Evolutionary conservation across 2,797 vertebrate genomes (phyloP).

Genomic region (Chaetophractus vellerosus): DNA sequence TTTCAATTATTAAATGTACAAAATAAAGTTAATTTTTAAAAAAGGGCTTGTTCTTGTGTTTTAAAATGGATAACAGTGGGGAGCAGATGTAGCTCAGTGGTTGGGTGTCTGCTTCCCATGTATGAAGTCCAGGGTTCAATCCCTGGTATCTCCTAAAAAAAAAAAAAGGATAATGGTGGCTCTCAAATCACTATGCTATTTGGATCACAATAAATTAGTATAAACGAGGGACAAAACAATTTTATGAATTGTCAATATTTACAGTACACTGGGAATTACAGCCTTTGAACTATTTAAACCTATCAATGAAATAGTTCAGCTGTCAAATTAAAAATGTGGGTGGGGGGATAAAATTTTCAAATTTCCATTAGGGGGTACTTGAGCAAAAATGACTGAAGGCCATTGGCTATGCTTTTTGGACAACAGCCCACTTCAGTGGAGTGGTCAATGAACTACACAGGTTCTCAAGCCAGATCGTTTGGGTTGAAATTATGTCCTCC

Average conservation of each 20-base stretch:
- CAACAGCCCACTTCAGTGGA: background rate
- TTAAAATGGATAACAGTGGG: no score
- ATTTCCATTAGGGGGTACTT: background rate
- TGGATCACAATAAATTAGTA: background rate
- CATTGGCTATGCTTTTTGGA: background rate
- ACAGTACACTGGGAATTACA: background rate
- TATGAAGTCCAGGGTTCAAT: no score
- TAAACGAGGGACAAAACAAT: background rate
- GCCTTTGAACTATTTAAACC: constrained; percentile 47
- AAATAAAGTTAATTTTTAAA: no score
- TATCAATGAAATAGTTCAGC: constrained; percentile 24
- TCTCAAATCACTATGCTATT: constrained; percentile 45
- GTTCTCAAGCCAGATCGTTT: background rate
- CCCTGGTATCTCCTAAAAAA: no score
- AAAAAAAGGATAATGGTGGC: background rate
- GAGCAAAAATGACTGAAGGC: constrained; percentile 8
- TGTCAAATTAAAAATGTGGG: constrained; percentile 37
- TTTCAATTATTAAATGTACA: no score
- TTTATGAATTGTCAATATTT: constrained; percentile 27
- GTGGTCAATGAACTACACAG: background rate
- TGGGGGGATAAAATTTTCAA: background rate
- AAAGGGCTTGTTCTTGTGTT: no score
- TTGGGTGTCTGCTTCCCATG: no score
- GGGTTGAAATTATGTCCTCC: constrained; percentile 38
- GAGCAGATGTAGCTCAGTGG: no score